Evolutionary conservation across 2,113 vertebrate genomes (phyloP).

Genomic region (Ochotona curzoniae): DNA sequence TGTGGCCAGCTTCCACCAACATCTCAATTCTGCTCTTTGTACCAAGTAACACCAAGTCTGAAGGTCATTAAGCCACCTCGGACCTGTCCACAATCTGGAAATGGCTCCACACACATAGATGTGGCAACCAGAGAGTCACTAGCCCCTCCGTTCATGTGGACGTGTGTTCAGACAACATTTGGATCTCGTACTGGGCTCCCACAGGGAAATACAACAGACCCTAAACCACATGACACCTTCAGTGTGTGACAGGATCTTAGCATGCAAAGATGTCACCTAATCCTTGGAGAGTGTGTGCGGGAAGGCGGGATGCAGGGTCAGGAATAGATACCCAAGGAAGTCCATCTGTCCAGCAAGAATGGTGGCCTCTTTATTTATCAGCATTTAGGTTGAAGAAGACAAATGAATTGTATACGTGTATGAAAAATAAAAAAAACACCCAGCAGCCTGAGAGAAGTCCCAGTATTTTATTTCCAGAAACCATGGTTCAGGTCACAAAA

Average conservation of each 20-base stretch:
- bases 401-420: background rate
- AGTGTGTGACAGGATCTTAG: accelerated
- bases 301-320: accelerated
- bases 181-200: background rate
- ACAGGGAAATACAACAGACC: background rate
- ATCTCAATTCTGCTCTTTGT: background rate
- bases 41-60: background rate
- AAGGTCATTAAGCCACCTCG: background rate
- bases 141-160: background rate
- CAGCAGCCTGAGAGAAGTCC: background rate
- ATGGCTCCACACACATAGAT: background rate
- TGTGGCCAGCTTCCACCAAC: background rate
- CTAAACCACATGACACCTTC: background rate
- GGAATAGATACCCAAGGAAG: background rate
- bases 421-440: background rate
- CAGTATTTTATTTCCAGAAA: slow-evolving; percentile 75
- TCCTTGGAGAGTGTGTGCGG: background rate
- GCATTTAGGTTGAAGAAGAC: background rate
- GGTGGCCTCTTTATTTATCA: background rate
- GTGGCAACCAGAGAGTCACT: background rate
- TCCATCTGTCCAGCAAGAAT: background rate
- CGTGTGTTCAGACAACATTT: background rate
- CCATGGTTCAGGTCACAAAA: background rate
- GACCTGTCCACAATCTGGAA: background rate
- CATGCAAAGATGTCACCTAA: background rate